Evolutionary conservation across 2,113 vertebrate genomes (phyloP).

Genomic region (Daboia siamensis): DNA sequence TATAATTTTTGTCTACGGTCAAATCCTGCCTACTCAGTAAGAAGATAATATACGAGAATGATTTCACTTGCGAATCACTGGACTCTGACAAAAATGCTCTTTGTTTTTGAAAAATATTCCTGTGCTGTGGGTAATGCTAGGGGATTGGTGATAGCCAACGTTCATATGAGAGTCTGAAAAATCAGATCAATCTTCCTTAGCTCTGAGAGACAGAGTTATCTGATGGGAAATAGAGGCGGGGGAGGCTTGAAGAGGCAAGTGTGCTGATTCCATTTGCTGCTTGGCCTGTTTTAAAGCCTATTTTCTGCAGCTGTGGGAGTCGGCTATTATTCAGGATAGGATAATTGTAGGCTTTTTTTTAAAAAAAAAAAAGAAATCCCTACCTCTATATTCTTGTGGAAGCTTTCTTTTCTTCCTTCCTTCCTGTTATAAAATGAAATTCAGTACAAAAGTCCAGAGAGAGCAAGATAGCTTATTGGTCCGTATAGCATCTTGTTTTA

Average conservation of each 20-base stretch:
- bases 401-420: neutral
- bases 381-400: constrained; percentile 9
- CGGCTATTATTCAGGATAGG: neutral
- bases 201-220: neutral
- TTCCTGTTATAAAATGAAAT: neutral
- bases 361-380: neutral
- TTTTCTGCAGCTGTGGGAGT: constrained; percentile 9
- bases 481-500: neutral
- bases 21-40: neutral
- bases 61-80: constrained; percentile 1
- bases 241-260: neutral
- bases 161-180: neutral
- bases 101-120: neutral
- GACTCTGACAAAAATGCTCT: neutral
- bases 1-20: constrained; percentile 14
- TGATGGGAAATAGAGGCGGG: neutral
- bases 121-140: neutral
- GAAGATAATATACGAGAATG: neutral
- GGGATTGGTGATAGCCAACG: neutral
- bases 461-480: neutral
- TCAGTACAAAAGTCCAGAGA: neutral
- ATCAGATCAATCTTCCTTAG: neutral
- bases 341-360: constrained; percentile 17
- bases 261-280: neutral
- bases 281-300: neutral